Evolutionary conservation across 2,113 vertebrate species (phyloP).

Genomic region (Spilogale gracilis): DNA sequence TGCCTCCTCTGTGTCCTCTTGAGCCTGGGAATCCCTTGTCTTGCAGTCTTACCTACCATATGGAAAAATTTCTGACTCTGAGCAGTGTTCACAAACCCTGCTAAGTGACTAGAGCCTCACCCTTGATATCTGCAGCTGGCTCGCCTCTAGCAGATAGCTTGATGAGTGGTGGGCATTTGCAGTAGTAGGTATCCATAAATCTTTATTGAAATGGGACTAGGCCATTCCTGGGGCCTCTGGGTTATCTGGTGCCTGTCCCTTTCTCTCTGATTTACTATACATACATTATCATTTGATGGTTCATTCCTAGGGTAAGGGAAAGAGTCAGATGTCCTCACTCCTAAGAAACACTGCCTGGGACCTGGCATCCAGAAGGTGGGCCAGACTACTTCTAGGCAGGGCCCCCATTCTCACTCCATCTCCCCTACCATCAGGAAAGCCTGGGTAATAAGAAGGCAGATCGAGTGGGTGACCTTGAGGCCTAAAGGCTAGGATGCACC

Average conservation of each 20-base stretch:
- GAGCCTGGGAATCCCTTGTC: neutral
- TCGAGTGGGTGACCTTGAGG: neutral
- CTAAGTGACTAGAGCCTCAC: neutral
- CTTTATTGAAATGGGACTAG: neutral
- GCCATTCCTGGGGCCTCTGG: neutral
- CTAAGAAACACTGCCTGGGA: neutral
- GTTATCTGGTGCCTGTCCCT: neutral
- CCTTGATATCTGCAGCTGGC: neutral
- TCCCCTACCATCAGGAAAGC: neutral
- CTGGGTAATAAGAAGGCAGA: neutral
- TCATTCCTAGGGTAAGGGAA: slow-evolving; percentile 2
- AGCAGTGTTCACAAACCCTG: neutral
- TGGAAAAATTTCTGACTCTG: neutral
- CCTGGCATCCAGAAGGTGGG: neutral
- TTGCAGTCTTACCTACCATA: neutral
- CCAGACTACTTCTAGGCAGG: neutral
- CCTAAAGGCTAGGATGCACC: neutral
- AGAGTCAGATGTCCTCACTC: neutral
- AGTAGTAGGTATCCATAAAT: neutral
- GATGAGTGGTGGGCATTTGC: neutral
- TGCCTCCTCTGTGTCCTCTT: neutral
- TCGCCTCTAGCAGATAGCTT: neutral
- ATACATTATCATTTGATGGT: neutral
- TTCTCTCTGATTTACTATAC: neutral
- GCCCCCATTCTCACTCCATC: neutral